Base-by-base conservation (phyloP, 2,888 invertebrate genomes). In the Parapristionchus giblindavisi region DNA sequence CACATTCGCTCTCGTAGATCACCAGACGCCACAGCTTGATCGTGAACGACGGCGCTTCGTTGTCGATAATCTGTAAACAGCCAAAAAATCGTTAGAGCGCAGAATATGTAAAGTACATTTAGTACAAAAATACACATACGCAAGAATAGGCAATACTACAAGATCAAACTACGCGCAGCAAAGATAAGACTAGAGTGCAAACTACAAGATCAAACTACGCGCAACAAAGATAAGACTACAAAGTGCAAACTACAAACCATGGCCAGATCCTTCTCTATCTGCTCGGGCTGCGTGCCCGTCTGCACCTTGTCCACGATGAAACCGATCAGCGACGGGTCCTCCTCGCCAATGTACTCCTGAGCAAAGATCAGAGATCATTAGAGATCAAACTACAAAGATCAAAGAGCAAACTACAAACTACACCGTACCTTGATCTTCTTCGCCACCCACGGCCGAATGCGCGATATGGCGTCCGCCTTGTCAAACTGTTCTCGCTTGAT, bases 21-120 rank as follows among this genome's bases (percentile, higher is more conserved):
- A 99, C 92, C 88, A 99, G 92, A 84, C 99, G 92, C 99, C 99
- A 99, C 96, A 99, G 96, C 92, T 99, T 99, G 80, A 99, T 96
- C 85, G 99, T 97, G 91, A 99, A 99, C 83, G 97, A 96, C 91
- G 99, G 98, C 3, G 99, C 99, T 90, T 99, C 99, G 89, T 99
- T 98, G 89, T 99, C 99, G 87, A 99, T 91, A 83, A 99, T 96
- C 97, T 97, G 89, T 3, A n/a, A n/a, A n/a, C n/a, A n/a, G n/a
- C n/a, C n/a, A n/a, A n/a, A n/a, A n/a, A n/a, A n/a, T n/a, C n/a
- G n/a, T n/a, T n/a, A n/a, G n/a, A n/a, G n/a, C n/a, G n/a, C n/a
- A n/a, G n/a, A n/a, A n/a, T n/a, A n/a, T n/a, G n/a, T n/a, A n/a
- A n/a, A n/a, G n/a, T n/a, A n/a, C n/a, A n/a, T n/a, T n/a, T n/a